These are phyloP conservation scores for Nowickia ferox DNA, from an alignment of 2,888 invertebrate genomes.

Conservation along the genomic window DNA sequence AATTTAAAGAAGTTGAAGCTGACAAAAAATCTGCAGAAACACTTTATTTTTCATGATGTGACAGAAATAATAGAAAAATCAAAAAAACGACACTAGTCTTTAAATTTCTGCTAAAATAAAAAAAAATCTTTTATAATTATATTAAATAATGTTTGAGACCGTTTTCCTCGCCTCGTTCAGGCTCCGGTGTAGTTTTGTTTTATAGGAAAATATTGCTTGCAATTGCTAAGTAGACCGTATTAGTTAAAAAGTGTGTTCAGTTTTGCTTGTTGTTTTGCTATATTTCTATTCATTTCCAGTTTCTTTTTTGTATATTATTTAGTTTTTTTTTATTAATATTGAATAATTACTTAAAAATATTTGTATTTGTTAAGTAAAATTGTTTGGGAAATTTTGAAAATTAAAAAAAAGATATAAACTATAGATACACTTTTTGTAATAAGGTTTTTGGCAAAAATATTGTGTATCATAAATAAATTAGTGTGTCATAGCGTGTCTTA, in stretches of 20 bases:
- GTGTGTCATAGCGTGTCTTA: not conserved
- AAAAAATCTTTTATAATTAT: not conserved
- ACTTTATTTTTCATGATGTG: too few species aligned
- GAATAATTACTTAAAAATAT: slow-evolving; percentile 35
- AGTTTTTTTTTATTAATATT: slow-evolving; percentile 44
- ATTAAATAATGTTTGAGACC: not conserved
- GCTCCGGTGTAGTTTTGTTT: slow-evolving; percentile 8
- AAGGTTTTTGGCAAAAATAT: slow-evolving; percentile 9
- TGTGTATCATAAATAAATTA: not conserved
- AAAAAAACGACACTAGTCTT: too few species aligned
- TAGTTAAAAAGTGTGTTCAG: slow-evolving; percentile 54
- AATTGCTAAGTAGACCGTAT: slow-evolving; percentile 70
- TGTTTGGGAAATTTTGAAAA: slow-evolving; percentile 14
- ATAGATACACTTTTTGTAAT: slow-evolving; percentile 1
- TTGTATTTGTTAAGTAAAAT: not conserved
- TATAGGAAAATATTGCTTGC: slow-evolving; percentile 46
- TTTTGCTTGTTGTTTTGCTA: slow-evolving; percentile 38
- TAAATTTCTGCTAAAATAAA: too few species aligned
- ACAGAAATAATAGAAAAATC: not conserved
- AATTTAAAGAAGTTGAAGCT: too few species aligned
- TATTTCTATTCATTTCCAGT: slow-evolving; percentile 46
- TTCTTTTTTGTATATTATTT: slow-evolving; percentile 23
- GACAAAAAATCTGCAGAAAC: too few species aligned
- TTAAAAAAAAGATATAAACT: slow-evolving; percentile 24
- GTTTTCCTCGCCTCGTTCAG: not conserved